phyloP scores from a whole-genome alignment of 2,113 vertebrate genomes.

The Ictidomys tridecemlineatus region DNA sequence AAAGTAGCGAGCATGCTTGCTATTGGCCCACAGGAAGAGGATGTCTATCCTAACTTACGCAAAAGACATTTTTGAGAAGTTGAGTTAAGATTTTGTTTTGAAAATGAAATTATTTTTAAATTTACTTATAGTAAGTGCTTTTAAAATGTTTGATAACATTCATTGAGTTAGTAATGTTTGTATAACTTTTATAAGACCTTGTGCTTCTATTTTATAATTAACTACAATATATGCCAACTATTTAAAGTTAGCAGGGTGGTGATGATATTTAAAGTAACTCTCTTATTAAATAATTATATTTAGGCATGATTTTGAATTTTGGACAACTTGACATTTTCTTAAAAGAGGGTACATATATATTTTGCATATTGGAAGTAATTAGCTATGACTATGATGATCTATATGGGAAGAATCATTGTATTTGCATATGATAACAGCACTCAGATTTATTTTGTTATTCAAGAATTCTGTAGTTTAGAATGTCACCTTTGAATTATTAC shows the following conservation, averaged over 20 bases:
- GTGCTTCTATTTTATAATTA: conserved; percentile 38
- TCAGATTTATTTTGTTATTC: conserved; percentile 51
- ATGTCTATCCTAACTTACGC: background rate
- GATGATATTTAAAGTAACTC: conserved; percentile 17
- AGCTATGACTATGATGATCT: conserved; percentile 50
- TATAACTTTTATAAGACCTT: conserved; percentile 2
- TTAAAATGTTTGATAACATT: conserved; percentile 22
- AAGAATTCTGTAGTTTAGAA: conserved; percentile 34
- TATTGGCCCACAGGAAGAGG: background rate
- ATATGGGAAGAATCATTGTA: conserved; percentile 56
- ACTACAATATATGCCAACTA: background rate
- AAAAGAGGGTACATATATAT: background rate
- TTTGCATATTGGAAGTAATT: conserved; percentile 33
- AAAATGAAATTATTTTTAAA: conserved; percentile 34
- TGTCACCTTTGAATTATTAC: background rate
- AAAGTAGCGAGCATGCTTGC: background rate
- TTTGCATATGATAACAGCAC: background rate
- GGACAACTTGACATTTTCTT: conserved; percentile 10
- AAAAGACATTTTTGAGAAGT: conserved; percentile 26
- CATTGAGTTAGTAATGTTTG: conserved; percentile 22
- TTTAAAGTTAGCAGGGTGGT: background rate
- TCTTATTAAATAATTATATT: conserved; percentile 9
- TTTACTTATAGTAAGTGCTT: conserved; percentile 46
- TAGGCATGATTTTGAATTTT: conserved; percentile 37
- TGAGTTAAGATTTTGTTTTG: background rate